A percentile compares a stretch with the other conserved stretches of the same genome.
Conservation (phyloP, 2,888 invertebrate genomes). For the Stenichneumon culpator region DNA sequence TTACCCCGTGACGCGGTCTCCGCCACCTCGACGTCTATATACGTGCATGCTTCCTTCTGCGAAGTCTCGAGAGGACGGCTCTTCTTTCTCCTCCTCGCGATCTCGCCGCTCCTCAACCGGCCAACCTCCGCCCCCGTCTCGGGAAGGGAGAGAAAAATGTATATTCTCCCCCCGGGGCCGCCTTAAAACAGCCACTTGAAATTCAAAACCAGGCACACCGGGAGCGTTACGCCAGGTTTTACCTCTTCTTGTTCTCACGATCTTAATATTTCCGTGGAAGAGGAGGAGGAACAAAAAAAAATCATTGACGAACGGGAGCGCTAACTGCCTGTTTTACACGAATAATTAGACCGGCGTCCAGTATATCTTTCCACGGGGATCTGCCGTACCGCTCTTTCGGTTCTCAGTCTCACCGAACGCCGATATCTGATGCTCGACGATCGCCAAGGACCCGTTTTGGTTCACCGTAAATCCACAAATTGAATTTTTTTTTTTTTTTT, state of each 20-base stretch:
- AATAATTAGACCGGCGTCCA: slow-evolving; percentile 23
- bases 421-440: background rate
- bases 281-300: background rate
- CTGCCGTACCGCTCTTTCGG: background rate
- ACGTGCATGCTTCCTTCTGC: slow-evolving; percentile 34
- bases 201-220: slow-evolving; percentile 60
- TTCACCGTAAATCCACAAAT: background rate
- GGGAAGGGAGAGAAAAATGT: slow-evolving; percentile 53
- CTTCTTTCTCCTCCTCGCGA: slow-evolving; percentile 32
- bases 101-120: slow-evolving; percentile 64
- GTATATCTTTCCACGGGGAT: background rate
- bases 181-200: slow-evolving; percentile 64
- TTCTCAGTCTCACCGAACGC: background rate
- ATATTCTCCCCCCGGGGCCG: slow-evolving; percentile 57
- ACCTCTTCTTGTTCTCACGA: slow-evolving; percentile 24
- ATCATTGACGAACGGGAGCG: slow-evolving; percentile 40
- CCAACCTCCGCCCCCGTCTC: slow-evolving; percentile 53
- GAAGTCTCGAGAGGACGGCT: slow-evolving; percentile 59
- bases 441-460: background rate
- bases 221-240: slow-evolving; percentile 33
- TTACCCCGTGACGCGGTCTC: slow-evolving; percentile 44
- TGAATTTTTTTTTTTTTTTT: background rate
- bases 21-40: slow-evolving; percentile 56
- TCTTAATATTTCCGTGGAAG: slow-evolving; percentile 51
- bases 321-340: slow-evolving; percentile 3